Base-by-base conservation (phyloP, 2,888 invertebrate species). In the Antheraea yamamai region DNA sequence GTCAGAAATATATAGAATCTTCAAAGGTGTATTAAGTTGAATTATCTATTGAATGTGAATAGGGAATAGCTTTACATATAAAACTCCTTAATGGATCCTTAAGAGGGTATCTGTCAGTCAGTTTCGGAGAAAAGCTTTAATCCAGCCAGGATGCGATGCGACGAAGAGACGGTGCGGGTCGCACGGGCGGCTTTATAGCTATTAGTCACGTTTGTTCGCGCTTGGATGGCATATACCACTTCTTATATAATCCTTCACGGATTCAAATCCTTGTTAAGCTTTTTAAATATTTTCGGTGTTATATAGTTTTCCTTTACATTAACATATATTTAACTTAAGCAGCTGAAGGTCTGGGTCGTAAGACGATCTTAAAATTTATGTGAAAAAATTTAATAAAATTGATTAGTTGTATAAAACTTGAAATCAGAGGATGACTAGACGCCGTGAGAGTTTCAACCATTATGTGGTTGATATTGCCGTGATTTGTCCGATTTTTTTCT, bases 221-320 rank as follows among this genome's bases (percentile, higher is more conserved):
- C 78, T 77, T 75, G 79, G 83, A 83, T 81, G 76, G 51, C 75
- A 78, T 83, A 81, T 82, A 79, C 79, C 80, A 76, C 79, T 78
- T 77, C 80, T 79, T 76, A 79, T 78, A 80, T 81, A 82, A 83
- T 79, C 78, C 30, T 73, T 58, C 0, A 52, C 58, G 71, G 70
- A 61, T 68, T 74, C 14, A 64, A 77, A 78, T 77, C 64, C 72
- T 74, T 55, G 73, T 70, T 71, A 73, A 61, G 72, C 71, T 74
- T 76, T 78, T 58, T n/a, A n/a, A 58, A 58, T 58, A 58, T 58
- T 58, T 47, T 47, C 47, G 12, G 12, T 47, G 47, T 47, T 12
- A 10, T 47, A 47, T 12, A 47, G 47, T 47, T 47, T 47, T 61
- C 20, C 55, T 55, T 55, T 55, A 55, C 1, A 55, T 55, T 20